Base-by-base conservation (phyloP, 1,140 invertebrate genomes). In the Drosophila santomea region DNA sequence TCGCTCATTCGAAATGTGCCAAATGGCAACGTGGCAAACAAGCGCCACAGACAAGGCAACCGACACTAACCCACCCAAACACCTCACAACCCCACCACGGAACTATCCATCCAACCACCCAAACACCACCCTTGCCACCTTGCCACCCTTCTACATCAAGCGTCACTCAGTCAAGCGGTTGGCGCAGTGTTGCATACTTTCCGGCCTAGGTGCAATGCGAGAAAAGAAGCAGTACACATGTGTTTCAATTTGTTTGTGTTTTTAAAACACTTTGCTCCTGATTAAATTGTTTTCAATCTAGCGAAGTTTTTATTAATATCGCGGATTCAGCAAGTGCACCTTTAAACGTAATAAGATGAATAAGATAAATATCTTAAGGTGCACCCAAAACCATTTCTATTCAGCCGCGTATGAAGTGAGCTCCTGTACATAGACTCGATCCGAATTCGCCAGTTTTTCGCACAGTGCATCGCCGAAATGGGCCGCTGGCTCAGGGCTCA, bases 151-250 rank as follows among this genome's bases (percentile, higher is more conserved):
- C 43, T 12, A 35, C 67, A 69, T 71, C 36, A 47, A 50, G 59
- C 72, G 61, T 74, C 73, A 76, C 58, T 76, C 73, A 86, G 68
- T 86, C 74, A 78, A 76, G 73, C 75, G 75, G 59, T 78, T 66
- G 74, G 52, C 63, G 74, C 74, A 81, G 63, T 85, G 81, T 81
- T 80, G 82, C 74, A 81, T 86, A 81, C 78, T 78, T 85, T 81
- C 82, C 84, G 82, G 74, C 68, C 39, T 41, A 25, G 60, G 15
- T 74, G 68, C 56, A 67, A 61, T 51, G 52, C 38, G 20, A 52
- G 44, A 72, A 54, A 54, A 54, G 35, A 3, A 47, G 45, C 20
- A 2, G 20, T 25, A 2, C 1, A 2, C 14, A 47, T 32, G 7
- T 0, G 7, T 0, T 32, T 47, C 11, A 10, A 45, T 20, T 43